phyloP scores from a whole-genome alignment of 2,888 invertebrate genomes.

The Nematopogon swammerdamellus region DNA sequence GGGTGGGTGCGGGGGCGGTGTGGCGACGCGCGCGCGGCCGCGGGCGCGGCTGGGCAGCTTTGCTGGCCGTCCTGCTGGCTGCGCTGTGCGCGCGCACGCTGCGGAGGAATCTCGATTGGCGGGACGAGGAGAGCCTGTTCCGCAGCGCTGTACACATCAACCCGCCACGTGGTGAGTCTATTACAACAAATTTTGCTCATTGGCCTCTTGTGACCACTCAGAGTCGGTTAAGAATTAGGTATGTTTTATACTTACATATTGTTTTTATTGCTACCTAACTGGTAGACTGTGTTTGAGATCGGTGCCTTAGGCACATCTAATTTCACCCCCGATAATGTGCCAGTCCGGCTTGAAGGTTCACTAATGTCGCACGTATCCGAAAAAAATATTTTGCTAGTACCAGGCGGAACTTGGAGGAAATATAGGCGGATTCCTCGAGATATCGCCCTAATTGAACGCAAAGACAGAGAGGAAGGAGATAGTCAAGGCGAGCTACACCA shows the following conservation, averaged over 20 bases:
- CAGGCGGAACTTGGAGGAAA: too few species aligned
- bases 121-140: constrained; percentile 89
- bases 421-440: too few species aligned
- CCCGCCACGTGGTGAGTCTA: constrained; percentile 92
- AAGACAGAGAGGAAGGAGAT: too few species aligned
- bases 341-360: too few species aligned
- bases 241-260: constrained; percentile 1
- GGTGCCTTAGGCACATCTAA: too few species aligned
- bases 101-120: constrained; percentile 86
- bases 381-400: too few species aligned
- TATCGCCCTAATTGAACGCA: too few species aligned
- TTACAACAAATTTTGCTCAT: too few species aligned
- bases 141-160: constrained; percentile 87
- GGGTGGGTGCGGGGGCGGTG: constrained; percentile 61
- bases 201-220: constrained; percentile 1
- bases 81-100: constrained; percentile 75
- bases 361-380: too few species aligned
- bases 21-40: constrained; percentile 42
- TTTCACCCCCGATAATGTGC: too few species aligned
- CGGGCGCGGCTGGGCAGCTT: constrained; percentile 39
- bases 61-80: constrained; percentile 58
- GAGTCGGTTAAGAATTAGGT: neutral
- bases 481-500: neutral
- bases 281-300: too few species aligned
- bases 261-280: neutral